Evolutionary conservation across 2,797 vertebrate species (phyloP).

Genomic region (Enteromius fasciolatus): DNA sequence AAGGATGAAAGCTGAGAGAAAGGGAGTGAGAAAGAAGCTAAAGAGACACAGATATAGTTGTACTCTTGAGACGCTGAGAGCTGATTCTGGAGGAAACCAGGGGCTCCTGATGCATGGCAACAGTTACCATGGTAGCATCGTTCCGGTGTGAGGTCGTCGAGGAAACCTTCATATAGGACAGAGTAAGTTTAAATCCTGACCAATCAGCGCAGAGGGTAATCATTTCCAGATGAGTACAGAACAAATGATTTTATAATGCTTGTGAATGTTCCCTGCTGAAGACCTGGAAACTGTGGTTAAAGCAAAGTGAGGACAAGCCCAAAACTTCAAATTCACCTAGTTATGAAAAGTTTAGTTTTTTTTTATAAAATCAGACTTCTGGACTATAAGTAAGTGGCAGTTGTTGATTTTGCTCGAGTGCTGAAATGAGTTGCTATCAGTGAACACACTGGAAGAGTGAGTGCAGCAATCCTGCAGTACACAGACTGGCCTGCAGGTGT

Average conservation of each 20-base stretch:
- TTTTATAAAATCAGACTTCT: background rate
- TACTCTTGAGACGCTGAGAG: conserved; percentile 72
- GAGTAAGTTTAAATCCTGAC: conserved; percentile 67
- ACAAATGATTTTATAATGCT: background rate
- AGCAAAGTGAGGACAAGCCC: background rate
- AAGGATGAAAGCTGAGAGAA: conserved; percentile 46
- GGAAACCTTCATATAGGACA: conserved; percentile 79
- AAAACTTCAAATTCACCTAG: background rate
- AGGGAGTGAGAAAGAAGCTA: conserved; percentile 26
- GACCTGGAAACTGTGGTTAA: background rate
- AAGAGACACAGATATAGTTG: conserved; percentile 57
- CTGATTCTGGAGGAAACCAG: conserved; percentile 73
- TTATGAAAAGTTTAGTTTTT: background rate
- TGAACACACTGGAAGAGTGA: background rate
- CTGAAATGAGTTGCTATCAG: background rate
- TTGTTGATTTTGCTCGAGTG: background rate
- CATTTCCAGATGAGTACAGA: background rate
- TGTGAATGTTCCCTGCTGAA: background rate
- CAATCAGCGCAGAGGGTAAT: conserved; percentile 48
- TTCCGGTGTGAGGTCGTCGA: conserved; percentile 67
- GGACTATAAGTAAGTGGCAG: too few relatives aligned
- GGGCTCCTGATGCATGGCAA: conserved; percentile 74
- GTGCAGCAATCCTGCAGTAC: conserved; percentile 6
- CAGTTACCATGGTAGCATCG: conserved; percentile 83
- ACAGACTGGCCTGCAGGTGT: conserved; percentile 49